A percentile compares a stretch with the other conserved stretches of the same genome.
Conservation (phyloP, 2,797 vertebrate genomes). For the Monodelphis domestica region DNA sequence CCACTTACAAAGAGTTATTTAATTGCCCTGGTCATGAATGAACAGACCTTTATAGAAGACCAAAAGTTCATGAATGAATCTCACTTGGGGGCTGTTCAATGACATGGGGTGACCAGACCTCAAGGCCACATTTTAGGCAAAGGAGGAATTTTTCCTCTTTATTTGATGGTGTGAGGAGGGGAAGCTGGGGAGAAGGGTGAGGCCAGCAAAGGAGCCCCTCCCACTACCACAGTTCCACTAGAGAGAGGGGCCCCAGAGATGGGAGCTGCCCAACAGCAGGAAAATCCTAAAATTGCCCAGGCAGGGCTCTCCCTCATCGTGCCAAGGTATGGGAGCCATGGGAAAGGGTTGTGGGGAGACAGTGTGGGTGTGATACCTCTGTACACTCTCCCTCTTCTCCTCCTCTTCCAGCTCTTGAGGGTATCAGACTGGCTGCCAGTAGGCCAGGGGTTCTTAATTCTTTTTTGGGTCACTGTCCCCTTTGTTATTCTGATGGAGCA, state of each 20-base stretch:
- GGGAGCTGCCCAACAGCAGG: not conserved
- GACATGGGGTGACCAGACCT: constrained; percentile 75
- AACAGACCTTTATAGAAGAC: constrained; percentile 81
- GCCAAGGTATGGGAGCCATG: not conserved
- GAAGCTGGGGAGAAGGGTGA: not conserved
- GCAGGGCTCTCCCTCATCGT: not conserved
- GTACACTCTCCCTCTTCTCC: not conserved
- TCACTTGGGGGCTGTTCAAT: constrained; percentile 69
- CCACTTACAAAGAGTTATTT: constrained; percentile 76
- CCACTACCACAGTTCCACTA: not conserved
- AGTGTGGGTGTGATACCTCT: not conserved
- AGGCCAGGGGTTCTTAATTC: not conserved
- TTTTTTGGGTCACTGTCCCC: not conserved
- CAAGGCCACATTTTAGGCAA: constrained; percentile 75
- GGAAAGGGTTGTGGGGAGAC: not conserved
- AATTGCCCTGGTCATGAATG: constrained; percentile 79
- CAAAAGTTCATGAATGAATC: constrained; percentile 82
- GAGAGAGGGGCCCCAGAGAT: not conserved
- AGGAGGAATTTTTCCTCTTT: constrained; percentile 43
- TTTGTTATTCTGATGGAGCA: not conserved
- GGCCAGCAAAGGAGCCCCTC: not conserved
- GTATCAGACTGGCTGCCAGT: not conserved
- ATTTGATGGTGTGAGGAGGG: not conserved
- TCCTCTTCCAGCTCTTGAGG: too few relatives aligned
- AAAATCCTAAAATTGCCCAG: not conserved